A percentile compares a stretch with the other conserved stretches of the same genome.
These are phyloP conservation scores for Colostygia pectinataria DNA, from an alignment of 2,888 invertebrate genomes.

Conservation along the genomic window DNA sequence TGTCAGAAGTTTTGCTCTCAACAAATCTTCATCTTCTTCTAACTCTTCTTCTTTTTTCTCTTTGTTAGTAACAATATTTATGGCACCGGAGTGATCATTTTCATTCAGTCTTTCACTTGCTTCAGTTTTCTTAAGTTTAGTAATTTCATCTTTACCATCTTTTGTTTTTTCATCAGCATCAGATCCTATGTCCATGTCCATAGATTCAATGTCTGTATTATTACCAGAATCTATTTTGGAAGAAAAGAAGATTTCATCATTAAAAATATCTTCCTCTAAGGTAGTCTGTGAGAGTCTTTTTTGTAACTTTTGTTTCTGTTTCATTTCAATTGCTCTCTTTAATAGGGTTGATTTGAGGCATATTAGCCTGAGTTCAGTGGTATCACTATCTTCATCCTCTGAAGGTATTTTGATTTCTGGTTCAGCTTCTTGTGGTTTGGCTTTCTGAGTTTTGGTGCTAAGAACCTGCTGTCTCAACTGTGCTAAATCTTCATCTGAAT, in stretches of 20 bases:
- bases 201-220: slow-evolving; percentile 76
- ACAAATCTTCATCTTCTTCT: slow-evolving; percentile 84
- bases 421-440: slow-evolving; percentile 25
- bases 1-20: slow-evolving; percentile 83
- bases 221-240: slow-evolving; percentile 55
- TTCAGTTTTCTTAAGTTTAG: slow-evolving; percentile 23
- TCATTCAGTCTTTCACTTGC: slow-evolving; percentile 22
- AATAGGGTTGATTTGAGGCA: slow-evolving; percentile 87
- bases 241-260: slow-evolving; percentile 40
- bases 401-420: slow-evolving; percentile 42
- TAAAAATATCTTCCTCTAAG: slow-evolving; percentile 55
- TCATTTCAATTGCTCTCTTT: slow-evolving; percentile 85
- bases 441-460: slow-evolving; percentile 65
- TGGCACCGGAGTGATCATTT: slow-evolving; percentile 24
- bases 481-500: slow-evolving; percentile 78
- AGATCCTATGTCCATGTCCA: slow-evolving; percentile 79
- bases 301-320: slow-evolving; percentile 68
- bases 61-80: slow-evolving; percentile 28
- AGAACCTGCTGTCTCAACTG: slow-evolving; percentile 70
- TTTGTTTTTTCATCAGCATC: slow-evolving; percentile 68
- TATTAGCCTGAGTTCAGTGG: slow-evolving; percentile 84
- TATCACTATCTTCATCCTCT: slow-evolving; percentile 84
- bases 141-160: slow-evolving; percentile 40
- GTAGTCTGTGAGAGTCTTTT: slow-evolving; percentile 65
- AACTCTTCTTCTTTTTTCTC: slow-evolving; percentile 67